A percentile compares a stretch with the other conserved stretches of the same genome.
Evolutionary conservation across 2,888 invertebrate genomes (phyloP).

Genomic region (Brachyptera risi): DNA sequence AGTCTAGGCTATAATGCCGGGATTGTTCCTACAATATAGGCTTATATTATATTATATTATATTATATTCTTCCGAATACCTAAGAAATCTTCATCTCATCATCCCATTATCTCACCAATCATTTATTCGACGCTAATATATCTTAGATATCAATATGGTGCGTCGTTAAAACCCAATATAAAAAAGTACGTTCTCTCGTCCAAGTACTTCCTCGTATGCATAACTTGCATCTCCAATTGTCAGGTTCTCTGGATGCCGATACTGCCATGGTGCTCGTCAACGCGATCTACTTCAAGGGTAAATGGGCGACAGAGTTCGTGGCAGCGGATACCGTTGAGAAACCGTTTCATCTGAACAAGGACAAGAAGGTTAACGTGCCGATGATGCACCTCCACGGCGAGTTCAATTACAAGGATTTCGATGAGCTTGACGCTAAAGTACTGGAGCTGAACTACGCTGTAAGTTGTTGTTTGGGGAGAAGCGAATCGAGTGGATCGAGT

Average conservation of each 20-base stretch:
- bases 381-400: constrained; percentile 64
- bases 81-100: no score
- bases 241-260: constrained; percentile 46
- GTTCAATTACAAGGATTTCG: constrained; percentile 46
- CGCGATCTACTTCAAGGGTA: constrained; percentile 80
- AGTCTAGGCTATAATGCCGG: no score
- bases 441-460: constrained; percentile 67
- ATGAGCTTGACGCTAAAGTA: constrained; percentile 55
- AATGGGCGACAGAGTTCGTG: constrained; percentile 67
- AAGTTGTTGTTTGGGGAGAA: constrained; percentile 32
- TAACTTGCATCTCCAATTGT: no score
- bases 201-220: no score
- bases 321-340: constrained; percentile 51
- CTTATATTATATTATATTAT: no score
- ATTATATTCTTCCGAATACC: no score
- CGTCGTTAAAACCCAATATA: no score
- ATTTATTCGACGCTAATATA: no score
- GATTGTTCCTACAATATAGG: no score
- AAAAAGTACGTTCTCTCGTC: no score
- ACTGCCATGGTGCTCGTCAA: constrained; percentile 72
- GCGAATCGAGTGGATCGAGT: background rate
- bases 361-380: constrained; percentile 55
- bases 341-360: constrained; percentile 59
- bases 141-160: no score
- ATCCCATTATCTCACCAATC: no score